Conservation (phyloP, 1,140 invertebrate species). For the Nylanderia fulva region DNA sequence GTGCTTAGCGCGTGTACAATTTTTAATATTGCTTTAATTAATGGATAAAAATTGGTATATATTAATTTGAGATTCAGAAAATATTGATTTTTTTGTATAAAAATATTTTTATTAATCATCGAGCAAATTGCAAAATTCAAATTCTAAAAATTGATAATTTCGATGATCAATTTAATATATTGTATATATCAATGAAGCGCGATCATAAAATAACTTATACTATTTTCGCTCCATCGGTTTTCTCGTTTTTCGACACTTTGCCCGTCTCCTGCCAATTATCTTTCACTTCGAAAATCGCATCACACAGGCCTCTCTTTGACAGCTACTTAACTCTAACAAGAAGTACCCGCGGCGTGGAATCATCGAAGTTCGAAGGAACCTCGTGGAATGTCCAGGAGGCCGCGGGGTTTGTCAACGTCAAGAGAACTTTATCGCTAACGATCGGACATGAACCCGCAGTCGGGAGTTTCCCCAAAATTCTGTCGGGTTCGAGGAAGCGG, state of each 20-base stretch:
- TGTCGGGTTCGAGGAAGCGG: conserved; percentile 79
- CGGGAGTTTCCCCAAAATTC: conserved; percentile 80
- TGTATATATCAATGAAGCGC: not conserved
- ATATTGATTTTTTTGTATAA: not conserved
- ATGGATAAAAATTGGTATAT: too few relatives aligned
- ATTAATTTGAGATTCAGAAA: too few relatives aligned
- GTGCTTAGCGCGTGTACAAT: too few relatives aligned
- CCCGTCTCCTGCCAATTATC: conserved; percentile 35
- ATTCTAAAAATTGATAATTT: too few relatives aligned
- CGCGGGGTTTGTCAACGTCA: conserved; percentile 51
- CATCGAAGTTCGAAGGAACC: not conserved
- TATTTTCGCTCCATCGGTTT: too few relatives aligned
- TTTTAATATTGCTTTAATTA: not conserved
- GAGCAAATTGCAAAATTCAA: too few relatives aligned
- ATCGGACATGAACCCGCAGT: conserved; percentile 54
- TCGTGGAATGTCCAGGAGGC: not conserved
- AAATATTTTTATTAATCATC: not conserved
- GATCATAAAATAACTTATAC: not conserved
- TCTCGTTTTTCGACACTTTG: not conserved
- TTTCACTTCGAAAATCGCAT: conserved; percentile 24
- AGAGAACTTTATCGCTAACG: conserved; percentile 61
- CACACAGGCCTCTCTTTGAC: not conserved
- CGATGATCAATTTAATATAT: not conserved
- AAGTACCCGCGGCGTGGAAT: conserved; percentile 8
- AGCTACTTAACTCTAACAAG: conserved; percentile 51